These are phyloP conservation scores for Amphiprion ocellaris DNA, from an alignment of 2,113 vertebrate species.

Conservation along the genomic window DNA sequence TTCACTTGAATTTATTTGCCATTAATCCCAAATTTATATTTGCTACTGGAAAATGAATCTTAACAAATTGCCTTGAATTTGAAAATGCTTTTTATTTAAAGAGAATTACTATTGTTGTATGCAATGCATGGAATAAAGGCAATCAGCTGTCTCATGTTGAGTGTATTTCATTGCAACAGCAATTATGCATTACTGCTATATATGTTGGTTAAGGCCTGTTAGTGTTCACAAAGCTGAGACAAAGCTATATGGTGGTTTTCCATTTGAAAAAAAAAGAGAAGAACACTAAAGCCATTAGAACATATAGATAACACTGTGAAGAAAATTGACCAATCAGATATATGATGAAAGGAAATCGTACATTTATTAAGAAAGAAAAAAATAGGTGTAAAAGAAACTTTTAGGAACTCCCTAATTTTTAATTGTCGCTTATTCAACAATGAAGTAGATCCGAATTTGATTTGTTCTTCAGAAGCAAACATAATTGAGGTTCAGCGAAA, in stretches of 20 bases:
- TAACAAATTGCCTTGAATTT: slow-evolving; percentile 32
- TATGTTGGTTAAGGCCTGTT: neutral
- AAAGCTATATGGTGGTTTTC: too few species aligned
- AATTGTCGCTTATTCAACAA: too few species aligned
- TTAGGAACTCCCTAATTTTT: too few species aligned
- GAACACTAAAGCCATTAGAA: too few species aligned
- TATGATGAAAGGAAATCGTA: too few species aligned
- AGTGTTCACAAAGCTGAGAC: too few species aligned
- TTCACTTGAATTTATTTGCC: neutral
- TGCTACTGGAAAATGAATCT: slow-evolving; percentile 41
- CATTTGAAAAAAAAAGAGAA: too few species aligned
- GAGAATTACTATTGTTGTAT: slow-evolving; percentile 54
- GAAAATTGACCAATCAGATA: neutral
- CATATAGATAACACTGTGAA: neutral
- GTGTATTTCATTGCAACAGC: neutral
- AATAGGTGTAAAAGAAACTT: too few species aligned
- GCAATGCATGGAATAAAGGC: slow-evolving; percentile 65
- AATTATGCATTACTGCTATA: neutral
- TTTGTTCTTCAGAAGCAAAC: too few species aligned
- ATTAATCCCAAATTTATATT: slow-evolving; percentile 34
- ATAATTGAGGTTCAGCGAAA: too few species aligned
- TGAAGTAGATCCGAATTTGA: too few species aligned
- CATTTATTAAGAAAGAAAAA: too few species aligned
- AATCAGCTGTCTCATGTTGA: slow-evolving; percentile 15
- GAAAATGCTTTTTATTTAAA: slow-evolving; percentile 67